A percentile compares a stretch with the other conserved stretches of the same genome.
phyloP scores from a whole-genome alignment of 1,140 invertebrate species.

The Tetramorium parvispinum region DNA sequence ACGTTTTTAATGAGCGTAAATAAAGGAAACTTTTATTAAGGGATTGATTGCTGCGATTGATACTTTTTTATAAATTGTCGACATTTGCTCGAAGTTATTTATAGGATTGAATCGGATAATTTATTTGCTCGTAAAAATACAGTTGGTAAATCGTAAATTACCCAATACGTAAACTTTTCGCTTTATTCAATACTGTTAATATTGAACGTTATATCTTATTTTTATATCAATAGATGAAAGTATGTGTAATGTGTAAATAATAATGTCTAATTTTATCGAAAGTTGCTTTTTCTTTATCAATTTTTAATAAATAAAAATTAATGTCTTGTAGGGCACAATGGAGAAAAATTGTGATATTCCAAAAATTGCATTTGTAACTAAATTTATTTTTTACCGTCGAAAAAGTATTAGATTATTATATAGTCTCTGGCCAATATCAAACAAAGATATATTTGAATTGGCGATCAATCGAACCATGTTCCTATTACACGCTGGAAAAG shows the following conservation, averaged over 20 bases:
- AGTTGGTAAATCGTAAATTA: slow-evolving; percentile 16
- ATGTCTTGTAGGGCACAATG: not conserved
- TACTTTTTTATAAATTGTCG: slow-evolving; percentile 7
- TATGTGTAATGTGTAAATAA: not conserved
- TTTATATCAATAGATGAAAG: not conserved
- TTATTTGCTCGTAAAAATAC: slow-evolving; percentile 11
- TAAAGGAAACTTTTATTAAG: slow-evolving; percentile 9
- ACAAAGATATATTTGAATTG: slow-evolving; percentile 39
- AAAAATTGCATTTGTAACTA: not conserved
- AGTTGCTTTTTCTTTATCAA: not conserved
- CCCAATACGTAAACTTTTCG: not conserved
- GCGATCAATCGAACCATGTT: slow-evolving; percentile 8
- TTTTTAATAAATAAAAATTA: not conserved
- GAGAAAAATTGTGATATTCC: not conserved
- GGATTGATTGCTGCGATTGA: slow-evolving; percentile 1
- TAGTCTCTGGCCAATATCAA: not conserved
- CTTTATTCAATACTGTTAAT: not conserved
- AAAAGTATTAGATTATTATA: slow-evolving; percentile 2
- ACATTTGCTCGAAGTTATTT: slow-evolving; percentile 10
- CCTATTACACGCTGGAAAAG: slow-evolving; percentile 32
- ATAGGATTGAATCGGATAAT: not conserved
- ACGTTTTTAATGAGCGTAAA: not conserved
- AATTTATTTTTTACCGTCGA: not conserved
- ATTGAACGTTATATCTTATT: slow-evolving; percentile 6
- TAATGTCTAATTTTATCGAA: not conserved